A percentile compares a stretch with the other conserved stretches of the same genome.
Evolutionary conservation across 2,113 vertebrate species (phyloP).

Genomic region (Lepidothrix coronata): DNA sequence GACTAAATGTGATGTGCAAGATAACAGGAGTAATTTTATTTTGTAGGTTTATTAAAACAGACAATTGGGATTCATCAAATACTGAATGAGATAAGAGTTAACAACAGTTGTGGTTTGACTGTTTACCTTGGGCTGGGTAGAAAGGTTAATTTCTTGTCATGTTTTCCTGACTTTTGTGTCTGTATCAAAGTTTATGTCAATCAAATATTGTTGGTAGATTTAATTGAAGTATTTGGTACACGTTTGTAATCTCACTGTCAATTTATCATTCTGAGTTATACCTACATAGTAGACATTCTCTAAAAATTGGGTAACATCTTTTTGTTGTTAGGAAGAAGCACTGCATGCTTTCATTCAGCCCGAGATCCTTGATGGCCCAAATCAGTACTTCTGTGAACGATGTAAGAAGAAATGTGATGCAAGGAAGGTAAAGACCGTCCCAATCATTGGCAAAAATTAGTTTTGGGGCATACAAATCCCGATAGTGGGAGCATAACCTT

Average conservation of each 20-base stretch:
- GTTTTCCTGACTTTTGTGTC: neutral
- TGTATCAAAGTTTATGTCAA: neutral
- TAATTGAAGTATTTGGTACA: neutral
- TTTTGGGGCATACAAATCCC: neutral
- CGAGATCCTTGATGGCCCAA: slow-evolving; percentile 94
- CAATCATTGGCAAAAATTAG: neutral
- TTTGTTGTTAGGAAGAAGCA: slow-evolving; percentile 89
- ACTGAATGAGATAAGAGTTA: neutral
- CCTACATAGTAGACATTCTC: neutral
- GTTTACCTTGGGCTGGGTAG: neutral
- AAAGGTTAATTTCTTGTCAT: neutral
- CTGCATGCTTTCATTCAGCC: slow-evolving; percentile 98
- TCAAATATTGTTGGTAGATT: neutral
- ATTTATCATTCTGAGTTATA: neutral
- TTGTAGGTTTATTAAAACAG: neutral
- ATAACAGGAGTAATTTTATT: neutral
- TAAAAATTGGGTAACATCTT: slow-evolving; percentile 35
- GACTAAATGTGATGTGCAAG: slow-evolving; percentile 46
- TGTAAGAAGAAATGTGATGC: slow-evolving; percentile 99
- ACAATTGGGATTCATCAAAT: neutral
- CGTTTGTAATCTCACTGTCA: neutral
- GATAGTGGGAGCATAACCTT: neutral
- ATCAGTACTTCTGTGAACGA: slow-evolving; percentile 98
- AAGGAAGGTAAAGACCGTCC: slow-evolving; percentile 83
- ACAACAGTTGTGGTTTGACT: neutral